Base-by-base conservation (phyloP, 1,140 invertebrate species). In the Polypedilum pembai region DNA sequence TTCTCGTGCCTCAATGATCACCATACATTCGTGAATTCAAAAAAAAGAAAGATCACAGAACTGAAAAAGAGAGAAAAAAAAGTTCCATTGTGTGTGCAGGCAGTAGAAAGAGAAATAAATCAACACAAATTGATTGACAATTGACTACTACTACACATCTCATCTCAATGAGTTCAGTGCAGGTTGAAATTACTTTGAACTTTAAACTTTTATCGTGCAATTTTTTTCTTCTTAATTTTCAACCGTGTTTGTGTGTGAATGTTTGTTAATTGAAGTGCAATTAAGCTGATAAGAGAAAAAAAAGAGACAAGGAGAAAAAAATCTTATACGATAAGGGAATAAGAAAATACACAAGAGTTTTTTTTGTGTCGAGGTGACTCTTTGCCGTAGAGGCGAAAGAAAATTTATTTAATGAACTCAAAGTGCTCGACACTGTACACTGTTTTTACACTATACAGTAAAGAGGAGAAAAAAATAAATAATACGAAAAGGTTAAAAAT, bases 401-500 rank as follows among this genome's bases (percentile, higher is more conserved):
- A 56, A 56, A 56, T 56, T 56, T 12, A 18, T 69, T 69, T 69
- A 21, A 18, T 69, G 65, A 69, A 69, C 65, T 69, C 45, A 56
- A 56, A 56, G 45, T 56, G 45, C 45, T 56, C 45, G 45, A 56
- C 45, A 56, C 45, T 56, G 45, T 56, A 56, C 45, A 56, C 45
- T 56, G 45, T 15, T 56, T 56, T 33, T 33, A 33, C 24, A 56
- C 45, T 56, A 33, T 33, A 33, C 24, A 56, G 45, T 56, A n/a
- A 56, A 56, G 45, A 56, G n/a, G 4, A 56, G 12, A 33, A 33
- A 33, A n/a, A 56, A 56, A 56, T 56, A 56, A 15, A 56, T 69
- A 69, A 33, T 69, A 69, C 8, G 18, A 18, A 69, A 69, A 69
- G 65, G 65, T 69, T 69, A 69, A 69, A 69, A 69, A 69, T 69